phyloP scores from a whole-genome alignment of 2,113 vertebrate species.

The Gambusia holbrooki region DNA sequence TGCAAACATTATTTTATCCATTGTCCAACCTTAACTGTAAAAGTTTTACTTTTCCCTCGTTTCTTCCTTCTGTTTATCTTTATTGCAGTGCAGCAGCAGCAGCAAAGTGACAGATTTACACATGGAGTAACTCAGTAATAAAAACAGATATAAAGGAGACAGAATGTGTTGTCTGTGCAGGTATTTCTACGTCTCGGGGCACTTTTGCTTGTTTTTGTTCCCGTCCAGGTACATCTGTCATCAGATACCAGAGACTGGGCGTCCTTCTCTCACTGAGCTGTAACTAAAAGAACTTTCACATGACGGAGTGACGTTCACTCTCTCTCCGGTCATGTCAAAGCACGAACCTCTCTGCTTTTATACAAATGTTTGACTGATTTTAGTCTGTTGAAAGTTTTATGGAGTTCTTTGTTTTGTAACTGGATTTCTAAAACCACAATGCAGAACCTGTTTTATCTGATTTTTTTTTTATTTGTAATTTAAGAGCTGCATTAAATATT shows the following conservation, averaged over 20 bases:
- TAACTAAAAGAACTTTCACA: slow-evolving; percentile 46
- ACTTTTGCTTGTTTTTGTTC: slow-evolving; percentile 30
- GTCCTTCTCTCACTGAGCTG: slow-evolving; percentile 58
- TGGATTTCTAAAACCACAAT: not conserved
- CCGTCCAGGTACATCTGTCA: slow-evolving; percentile 54
- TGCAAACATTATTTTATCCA: too few species aligned
- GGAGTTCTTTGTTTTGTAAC: too few species aligned
- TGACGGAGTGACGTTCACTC: slow-evolving; percentile 16
- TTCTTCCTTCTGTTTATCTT: not conserved
- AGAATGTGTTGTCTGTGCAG: not conserved
- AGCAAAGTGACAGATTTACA: too few species aligned
- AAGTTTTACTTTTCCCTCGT: not conserved
- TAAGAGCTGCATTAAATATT: too few species aligned
- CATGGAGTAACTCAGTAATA: too few species aligned
- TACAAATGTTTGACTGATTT: slow-evolving; percentile 27
- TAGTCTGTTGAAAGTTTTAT: not conserved
- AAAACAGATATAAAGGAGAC: not conserved
- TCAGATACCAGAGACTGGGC: slow-evolving; percentile 45
- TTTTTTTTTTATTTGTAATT: too few species aligned
- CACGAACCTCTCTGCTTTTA: slow-evolving; percentile 36
- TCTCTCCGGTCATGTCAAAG: slow-evolving; percentile 38
- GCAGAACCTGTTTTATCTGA: not conserved
- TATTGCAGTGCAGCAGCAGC: too few species aligned
- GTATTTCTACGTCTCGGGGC: slow-evolving; percentile 20
- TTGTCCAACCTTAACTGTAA: not conserved